Conservation (phyloP, 2,113 vertebrate genomes). For the Tragelaphus scriptus region DNA sequence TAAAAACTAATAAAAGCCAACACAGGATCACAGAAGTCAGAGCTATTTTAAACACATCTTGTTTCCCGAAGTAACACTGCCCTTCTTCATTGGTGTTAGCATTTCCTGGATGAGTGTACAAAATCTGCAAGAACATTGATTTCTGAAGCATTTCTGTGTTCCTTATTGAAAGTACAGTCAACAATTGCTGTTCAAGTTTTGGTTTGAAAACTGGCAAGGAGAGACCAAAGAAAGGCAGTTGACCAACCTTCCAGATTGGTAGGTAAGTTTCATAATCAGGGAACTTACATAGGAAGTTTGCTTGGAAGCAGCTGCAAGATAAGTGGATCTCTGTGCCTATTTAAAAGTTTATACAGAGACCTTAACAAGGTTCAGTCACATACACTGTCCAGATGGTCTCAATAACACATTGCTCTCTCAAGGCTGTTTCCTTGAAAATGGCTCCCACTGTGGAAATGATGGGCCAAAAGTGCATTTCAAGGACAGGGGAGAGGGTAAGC, state of each 20-base stretch:
- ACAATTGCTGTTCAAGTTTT: neutral
- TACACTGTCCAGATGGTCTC: neutral
- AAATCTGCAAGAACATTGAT: neutral
- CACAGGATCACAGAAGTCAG: neutral
- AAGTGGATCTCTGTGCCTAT: neutral
- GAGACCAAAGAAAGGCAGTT: neutral
- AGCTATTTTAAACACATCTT: neutral
- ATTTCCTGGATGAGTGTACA: slow-evolving; percentile 23
- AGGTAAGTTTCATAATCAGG: neutral
- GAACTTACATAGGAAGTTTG: neutral
- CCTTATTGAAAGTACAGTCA: neutral
- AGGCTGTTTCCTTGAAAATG: neutral
- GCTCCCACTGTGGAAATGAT: neutral
- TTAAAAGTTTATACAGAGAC: neutral
- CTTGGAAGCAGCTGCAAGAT: neutral
- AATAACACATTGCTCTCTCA: neutral
- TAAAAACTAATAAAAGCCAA: neutral
- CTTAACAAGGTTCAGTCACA: neutral
- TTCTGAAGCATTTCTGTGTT: neutral
- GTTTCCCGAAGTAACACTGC: neutral
- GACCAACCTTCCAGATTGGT: neutral
- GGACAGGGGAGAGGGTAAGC: neutral
- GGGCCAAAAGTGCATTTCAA: neutral
- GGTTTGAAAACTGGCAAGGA: neutral
- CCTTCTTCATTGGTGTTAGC: neutral